Base-by-base conservation (phyloP, 2,797 vertebrate species). In the Manis crassicaudata region DNA sequence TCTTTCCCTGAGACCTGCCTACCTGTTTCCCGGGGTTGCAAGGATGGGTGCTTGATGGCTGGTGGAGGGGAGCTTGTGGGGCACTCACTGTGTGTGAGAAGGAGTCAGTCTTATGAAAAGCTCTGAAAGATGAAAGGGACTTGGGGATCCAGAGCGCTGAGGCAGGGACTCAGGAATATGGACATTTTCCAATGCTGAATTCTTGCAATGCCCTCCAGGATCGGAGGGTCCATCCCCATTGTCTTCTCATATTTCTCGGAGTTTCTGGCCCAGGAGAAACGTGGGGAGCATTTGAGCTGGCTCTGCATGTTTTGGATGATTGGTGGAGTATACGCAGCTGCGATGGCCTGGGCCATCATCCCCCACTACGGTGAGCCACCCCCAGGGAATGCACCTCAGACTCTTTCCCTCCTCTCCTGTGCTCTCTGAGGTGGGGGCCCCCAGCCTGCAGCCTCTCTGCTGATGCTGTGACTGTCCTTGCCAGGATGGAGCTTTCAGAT, bases 231-330 rank as follows among this genome's bases (percentile, higher is more conserved):
- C 93, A 99, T 99, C 97, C 99, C 99, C 92, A 99, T 99, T 0
- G 99, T 99, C 63, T 99, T 99, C 97, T 99, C 99, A 88, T 99
- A 99, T 97, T 99, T 99, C 98, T 99, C 99, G 0, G 99, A 99
- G 99, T 99, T 99, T 97, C 98, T 99, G 98, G 99, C 99, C 1
- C 99, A 99, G 99, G 99, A 99, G 98, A 99, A 99, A 96, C 98
- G 99, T 2, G 99, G 99, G 5, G 99, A 99, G 87, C 99, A 99
- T 96, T 98, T 99, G 96, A 99, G 99, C 98, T 99, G 99, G 99
- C 99, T 99, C 95, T 99, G 99, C 98, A 99, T 99, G 99, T 99
- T 99, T 98, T 99, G 99, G 99, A 99, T 99, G 99, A 99, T 99
- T 0, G 99, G 99, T 0, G 99, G 99, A 1, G 99, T 99, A 98